Evolutionary conservation across 2,888 invertebrate genomes (phyloP).

Genomic region (Caenorhabditis sinica): DNA sequence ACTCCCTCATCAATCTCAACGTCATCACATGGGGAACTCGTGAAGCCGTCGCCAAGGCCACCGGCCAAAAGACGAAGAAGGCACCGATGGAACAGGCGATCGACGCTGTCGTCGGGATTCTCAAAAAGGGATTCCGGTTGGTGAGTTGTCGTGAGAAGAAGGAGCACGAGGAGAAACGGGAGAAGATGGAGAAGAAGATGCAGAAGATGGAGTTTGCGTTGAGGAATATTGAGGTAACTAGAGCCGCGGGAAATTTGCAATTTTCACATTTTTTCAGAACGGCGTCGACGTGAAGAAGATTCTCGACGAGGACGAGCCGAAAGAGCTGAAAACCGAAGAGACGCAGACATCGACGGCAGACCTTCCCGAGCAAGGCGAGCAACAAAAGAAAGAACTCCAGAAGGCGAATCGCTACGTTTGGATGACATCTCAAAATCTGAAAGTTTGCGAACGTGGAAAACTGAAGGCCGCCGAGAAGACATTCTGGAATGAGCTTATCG

Average conservation of each 20-base stretch:
- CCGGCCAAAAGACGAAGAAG: conserved; percentile 73
- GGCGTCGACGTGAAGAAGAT: conserved; percentile 60
- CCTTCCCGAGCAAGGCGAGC: conserved; percentile 12
- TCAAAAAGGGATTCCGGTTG: conserved; percentile 43
- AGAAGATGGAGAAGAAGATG: conserved; percentile 67
- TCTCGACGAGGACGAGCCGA: conserved; percentile 55
- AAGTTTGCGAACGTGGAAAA: conserved; percentile 78
- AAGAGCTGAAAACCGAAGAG: conserved; percentile 43
- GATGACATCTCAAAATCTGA: conserved; percentile 79
- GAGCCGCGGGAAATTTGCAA: neutral
- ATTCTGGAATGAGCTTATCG: conserved; percentile 83
- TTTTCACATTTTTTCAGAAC: conserved; percentile 17
- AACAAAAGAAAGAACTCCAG: conserved; percentile 37
- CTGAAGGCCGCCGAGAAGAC: conserved; percentile 87
- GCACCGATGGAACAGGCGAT: conserved; percentile 65
- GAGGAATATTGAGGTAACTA: conserved; percentile 47
- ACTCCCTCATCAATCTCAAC: conserved; percentile 94
- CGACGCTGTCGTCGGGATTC: conserved; percentile 10
- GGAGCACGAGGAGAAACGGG: conserved; percentile 59
- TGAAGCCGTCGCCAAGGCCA: conserved; percentile 87
- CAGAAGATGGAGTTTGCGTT: conserved; percentile 63
- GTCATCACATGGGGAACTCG: conserved; percentile 96
- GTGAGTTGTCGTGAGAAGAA: conserved; percentile 48
- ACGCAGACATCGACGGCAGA: conserved; percentile 54
- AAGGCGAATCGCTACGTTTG: conserved; percentile 71